A percentile compares a stretch with the other conserved stretches of the same genome.
Conservation (phyloP, 2,113 vertebrate genomes). For the Capreolus pygargus region DNA sequence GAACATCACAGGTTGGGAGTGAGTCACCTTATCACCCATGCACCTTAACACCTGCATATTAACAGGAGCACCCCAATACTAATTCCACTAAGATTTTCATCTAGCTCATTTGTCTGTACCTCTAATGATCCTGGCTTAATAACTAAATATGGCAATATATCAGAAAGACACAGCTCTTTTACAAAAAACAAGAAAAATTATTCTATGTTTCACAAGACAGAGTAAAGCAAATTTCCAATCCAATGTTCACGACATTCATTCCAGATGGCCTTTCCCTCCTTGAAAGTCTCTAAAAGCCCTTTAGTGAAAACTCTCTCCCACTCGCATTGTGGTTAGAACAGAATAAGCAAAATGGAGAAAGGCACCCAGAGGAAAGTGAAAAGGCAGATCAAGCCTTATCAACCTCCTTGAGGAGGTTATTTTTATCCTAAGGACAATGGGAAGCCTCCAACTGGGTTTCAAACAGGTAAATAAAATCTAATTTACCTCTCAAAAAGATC, state of each 20-base stretch:
- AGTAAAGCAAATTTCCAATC: neutral
- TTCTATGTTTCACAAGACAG: neutral
- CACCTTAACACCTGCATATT: constrained; percentile 27
- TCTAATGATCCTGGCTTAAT: constrained; percentile 56
- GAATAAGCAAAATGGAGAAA: neutral
- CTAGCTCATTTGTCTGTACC: constrained; percentile 55
- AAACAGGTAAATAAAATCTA: neutral
- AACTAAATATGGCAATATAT: neutral
- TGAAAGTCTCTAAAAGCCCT: neutral
- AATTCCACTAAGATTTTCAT: constrained; percentile 57
- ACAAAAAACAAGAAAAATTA: neutral
- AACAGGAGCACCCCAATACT: neutral
- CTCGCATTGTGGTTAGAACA: neutral
- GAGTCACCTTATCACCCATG: constrained; percentile 33
- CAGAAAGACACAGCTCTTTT: constrained; percentile 26
- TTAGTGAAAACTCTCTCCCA: neutral
- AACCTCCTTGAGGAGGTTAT: neutral
- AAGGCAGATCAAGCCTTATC: neutral
- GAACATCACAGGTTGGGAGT: neutral
- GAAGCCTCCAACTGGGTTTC: neutral
- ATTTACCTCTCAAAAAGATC: neutral
- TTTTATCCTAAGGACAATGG: neutral
- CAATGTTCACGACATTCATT: neutral
- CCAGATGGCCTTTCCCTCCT: neutral
- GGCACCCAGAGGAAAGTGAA: neutral